Evolutionary conservation across 2,113 vertebrate species (phyloP).

Genomic region (Aix galericulata): DNA sequence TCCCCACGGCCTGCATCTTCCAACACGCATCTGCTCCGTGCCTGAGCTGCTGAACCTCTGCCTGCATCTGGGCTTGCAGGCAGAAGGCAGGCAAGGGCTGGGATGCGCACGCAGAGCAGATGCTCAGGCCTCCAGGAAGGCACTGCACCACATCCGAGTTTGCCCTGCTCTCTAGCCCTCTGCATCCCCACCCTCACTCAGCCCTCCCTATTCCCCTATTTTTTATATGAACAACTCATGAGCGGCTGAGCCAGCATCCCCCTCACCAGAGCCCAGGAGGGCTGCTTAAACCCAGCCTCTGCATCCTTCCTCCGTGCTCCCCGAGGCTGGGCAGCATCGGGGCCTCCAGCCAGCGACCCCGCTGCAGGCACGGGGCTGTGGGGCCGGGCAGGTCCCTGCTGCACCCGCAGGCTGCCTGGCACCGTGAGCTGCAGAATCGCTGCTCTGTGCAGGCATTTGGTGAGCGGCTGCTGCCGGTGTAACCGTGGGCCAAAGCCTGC

Average conservation of each 20-base stretch:
- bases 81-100: not conserved
- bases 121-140: not conserved
- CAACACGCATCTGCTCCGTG: accelerated
- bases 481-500: not conserved
- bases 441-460: not conserved
- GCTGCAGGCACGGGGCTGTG: not conserved
- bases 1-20: not conserved
- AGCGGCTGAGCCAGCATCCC: not conserved
- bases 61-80: not conserved
- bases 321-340: not conserved
- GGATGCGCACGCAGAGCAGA: not conserved
- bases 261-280: accelerated
- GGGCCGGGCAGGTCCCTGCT: not conserved
- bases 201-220: not conserved
- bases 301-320: not conserved
- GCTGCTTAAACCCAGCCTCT: not conserved
- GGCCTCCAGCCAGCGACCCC: not conserved
- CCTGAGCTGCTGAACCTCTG: not conserved
- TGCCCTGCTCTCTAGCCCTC: not conserved
- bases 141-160: not conserved
- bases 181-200: not conserved
- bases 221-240: not conserved
- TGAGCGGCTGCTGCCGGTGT: not conserved
- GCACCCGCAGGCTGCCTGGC: not conserved
- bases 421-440: not conserved